Percentiles rank a stretch among this genome's conserved stretches.
Conservation (phyloP, 2,888 invertebrate genomes). For the Melanostoma mellinum region DNA sequence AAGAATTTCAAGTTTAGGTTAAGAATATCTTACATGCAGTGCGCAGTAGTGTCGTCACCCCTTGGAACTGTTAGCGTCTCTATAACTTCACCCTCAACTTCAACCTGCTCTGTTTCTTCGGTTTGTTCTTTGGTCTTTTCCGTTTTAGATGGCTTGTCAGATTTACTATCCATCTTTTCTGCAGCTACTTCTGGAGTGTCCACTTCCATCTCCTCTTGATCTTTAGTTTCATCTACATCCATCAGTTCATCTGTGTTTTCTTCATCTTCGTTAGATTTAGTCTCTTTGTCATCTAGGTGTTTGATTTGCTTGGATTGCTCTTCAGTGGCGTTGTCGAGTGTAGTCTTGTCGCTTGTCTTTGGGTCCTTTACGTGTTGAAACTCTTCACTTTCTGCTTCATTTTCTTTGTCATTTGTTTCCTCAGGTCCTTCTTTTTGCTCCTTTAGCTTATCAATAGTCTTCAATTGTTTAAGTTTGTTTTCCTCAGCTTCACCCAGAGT, state of each 20-base stretch:
- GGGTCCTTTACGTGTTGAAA: conserved; percentile 94
- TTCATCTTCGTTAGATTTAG: conserved; percentile 82
- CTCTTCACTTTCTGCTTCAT: conserved; percentile 85
- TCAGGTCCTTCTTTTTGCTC: conserved; percentile 82
- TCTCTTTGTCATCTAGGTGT: conserved; percentile 85
- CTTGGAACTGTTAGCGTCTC: conserved; percentile 87
- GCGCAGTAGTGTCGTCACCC: conserved; percentile 89
- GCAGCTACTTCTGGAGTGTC: conserved; percentile 80
- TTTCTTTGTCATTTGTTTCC: conserved; percentile 80
- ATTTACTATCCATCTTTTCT: conserved; percentile 82
- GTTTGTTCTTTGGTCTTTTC: conserved; percentile 81
- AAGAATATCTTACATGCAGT: conserved; percentile 84
- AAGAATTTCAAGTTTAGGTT: conserved; percentile 12
- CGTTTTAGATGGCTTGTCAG: conserved; percentile 79
- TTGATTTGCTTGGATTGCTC: conserved; percentile 88
- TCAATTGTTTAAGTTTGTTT: conserved; percentile 81
- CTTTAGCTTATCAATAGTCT: conserved; percentile 83
- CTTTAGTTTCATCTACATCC: conserved; percentile 82
- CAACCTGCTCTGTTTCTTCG: conserved; percentile 81
- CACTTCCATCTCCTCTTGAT: conserved; percentile 78
- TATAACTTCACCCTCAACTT: conserved; percentile 89
- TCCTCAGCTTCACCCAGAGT: conserved; percentile 83
- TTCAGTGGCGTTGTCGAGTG: conserved; percentile 89
- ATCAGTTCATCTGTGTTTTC: conserved; percentile 82
- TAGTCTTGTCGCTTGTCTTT: conserved; percentile 88